Conservation (phyloP, 2,888 invertebrate species). For the Cheilosia pagana region DNA sequence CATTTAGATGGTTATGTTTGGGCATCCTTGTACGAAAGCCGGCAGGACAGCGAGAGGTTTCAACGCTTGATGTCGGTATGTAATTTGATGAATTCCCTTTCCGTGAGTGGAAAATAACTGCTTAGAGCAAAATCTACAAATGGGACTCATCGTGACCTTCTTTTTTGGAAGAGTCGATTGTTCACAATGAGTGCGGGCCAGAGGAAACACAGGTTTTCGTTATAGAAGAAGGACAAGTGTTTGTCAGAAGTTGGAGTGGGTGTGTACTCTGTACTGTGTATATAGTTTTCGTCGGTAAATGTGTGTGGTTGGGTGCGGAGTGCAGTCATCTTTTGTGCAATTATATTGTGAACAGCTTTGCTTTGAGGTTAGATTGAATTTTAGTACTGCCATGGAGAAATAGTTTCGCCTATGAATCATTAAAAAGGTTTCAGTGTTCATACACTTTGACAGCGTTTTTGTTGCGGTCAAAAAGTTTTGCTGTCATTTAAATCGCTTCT, state of each 20-base stretch:
- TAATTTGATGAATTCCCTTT: conserved; percentile 67
- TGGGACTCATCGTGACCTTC: conserved; percentile 64
- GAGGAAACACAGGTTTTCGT: conserved; percentile 29
- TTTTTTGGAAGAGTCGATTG: conserved; percentile 37
- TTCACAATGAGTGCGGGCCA: conserved; percentile 32
- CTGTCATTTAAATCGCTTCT: neutral
- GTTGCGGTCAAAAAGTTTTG: neutral
- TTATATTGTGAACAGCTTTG: conserved; percentile 41
- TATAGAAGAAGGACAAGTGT: conserved; percentile 46
- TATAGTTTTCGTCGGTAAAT: conserved; percentile 18
- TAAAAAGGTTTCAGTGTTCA: neutral
- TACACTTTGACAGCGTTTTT: neutral
- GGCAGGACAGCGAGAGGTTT: conserved; percentile 1
- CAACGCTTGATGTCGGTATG: conserved; percentile 38
- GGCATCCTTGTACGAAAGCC: conserved; percentile 17
- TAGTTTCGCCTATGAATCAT: neutral
- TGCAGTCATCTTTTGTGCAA: conserved; percentile 29
- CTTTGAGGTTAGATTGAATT: conserved; percentile 24
- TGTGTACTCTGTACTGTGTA: neutral
- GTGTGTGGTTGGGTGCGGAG: neutral
- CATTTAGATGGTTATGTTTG: conserved; percentile 10
- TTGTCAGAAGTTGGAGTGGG: conserved; percentile 11
- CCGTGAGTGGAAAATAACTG: conserved; percentile 61
- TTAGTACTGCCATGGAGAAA: conserved; percentile 3
- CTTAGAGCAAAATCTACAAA: conserved; percentile 63